Evolutionary conservation across 2,797 vertebrate species (phyloP), one percentile per base, ranked within the genome.

Genomic region (Lerista edwardsae): DNA sequence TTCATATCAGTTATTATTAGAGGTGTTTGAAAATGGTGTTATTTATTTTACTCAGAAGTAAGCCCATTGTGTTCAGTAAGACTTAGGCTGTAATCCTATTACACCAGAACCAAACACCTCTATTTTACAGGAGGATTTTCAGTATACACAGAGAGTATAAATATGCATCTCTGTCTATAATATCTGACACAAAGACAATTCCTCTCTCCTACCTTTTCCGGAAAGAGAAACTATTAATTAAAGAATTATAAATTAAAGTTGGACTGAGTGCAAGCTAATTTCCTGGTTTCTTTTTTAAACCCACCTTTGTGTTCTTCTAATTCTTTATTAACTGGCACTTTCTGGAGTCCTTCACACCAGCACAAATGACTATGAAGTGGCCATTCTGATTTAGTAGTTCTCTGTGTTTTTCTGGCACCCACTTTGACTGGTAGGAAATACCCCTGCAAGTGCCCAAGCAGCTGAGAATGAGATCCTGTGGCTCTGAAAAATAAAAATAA

Each of bases 331-430:
- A 47, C 62, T 34, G 34, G 62, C 29, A 67, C 21, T 80, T 85
- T 75, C 47, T 68, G 51, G 68, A 75, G 47, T 75, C 51, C 9
- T 68, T 85, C 64, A 67, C 57, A 68, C 71, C 62, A 75, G 29
- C 61, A 75, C 29, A 44, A 75, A 31, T 19, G 27, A 36, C 77
- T 74, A 59, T 47, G 71, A 85, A 80, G 9, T 68, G 64, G 64
- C 62, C 36, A 29, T 80, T 47, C 64, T 75, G 78, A 85, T 85
- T 83, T 75, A 85, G 72, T 21, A 69, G 29, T 69, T 75, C 64
- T 75, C 64, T 75, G 23, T 21, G 73, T 57, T 85, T 75, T 59
- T 69, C 64, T 34, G 84, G 71, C 84, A 68, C 23, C 31, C 23
- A 9, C n/a, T 65, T 78, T 75, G 64, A 80, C 78, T 75, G 59